Conservation (phyloP, 2,797 vertebrate species). For the Gymnocypris eckloni region DNA sequence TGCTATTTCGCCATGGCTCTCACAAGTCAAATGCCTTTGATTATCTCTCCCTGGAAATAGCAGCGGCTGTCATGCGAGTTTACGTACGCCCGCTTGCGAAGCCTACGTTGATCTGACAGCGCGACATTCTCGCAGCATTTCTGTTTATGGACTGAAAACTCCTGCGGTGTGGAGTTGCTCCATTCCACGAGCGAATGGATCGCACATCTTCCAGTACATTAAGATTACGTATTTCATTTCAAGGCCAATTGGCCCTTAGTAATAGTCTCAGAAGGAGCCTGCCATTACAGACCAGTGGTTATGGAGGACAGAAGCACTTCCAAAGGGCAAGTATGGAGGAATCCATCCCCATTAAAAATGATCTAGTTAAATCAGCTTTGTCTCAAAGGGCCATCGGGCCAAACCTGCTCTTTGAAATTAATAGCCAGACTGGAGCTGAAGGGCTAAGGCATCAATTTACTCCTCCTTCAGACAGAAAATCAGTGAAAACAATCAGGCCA, state of each 20-base stretch:
- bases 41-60: conserved; percentile 58
- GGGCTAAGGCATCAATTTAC: conserved; percentile 64
- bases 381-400: conserved; percentile 61
- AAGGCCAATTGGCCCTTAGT: conserved; percentile 60
- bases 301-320: conserved; percentile 59
- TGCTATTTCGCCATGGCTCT: conserved; percentile 94
- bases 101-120: conserved; percentile 16
- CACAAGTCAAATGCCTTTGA: conserved; percentile 64
- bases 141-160: conserved; percentile 29
- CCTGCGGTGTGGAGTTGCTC: conserved; percentile 35
- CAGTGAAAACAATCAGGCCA: conserved; percentile 66
- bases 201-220: conserved; percentile 51
- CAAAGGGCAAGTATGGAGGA: conserved; percentile 59
- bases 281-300: conserved; percentile 60
- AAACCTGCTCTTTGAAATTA: conserved; percentile 61
- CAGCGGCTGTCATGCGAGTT: conserved; percentile 54
- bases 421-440: conserved; percentile 61
- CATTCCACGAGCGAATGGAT: conserved; percentile 42
- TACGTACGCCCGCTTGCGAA: conserved; percentile 11
- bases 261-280: conserved; percentile 62
- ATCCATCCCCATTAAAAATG: conserved; percentile 63
- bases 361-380: conserved; percentile 64
- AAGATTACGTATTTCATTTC: conserved; percentile 59
- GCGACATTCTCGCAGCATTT: background rate
- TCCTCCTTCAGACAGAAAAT: conserved; percentile 66